Conservation (phyloP, 2,888 invertebrate genomes). For the Germaria angustata region DNA sequence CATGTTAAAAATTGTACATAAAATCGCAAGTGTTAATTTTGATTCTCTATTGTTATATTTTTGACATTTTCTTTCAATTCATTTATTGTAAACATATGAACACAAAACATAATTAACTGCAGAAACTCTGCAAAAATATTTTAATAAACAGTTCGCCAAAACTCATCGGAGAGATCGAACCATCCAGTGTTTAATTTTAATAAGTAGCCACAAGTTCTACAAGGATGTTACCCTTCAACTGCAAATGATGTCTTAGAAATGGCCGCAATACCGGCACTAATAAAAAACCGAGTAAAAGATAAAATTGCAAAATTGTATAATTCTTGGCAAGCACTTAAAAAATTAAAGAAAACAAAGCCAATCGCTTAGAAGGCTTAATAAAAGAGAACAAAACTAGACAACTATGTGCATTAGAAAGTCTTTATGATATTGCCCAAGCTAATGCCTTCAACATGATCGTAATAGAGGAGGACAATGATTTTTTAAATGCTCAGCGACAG, state of each 20-base stretch:
- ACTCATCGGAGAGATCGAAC: too few relatives aligned
- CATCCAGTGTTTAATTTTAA: too few relatives aligned
- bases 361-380: slow-evolving; percentile 2
- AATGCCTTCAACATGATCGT: background rate
- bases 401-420: background rate
- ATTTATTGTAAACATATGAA: too few relatives aligned
- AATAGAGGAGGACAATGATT: slow-evolving; percentile 4
- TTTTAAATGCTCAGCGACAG: background rate
- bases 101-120: too few relatives aligned
- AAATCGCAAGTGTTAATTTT: too few relatives aligned
- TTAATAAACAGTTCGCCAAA: too few relatives aligned
- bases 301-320: background rate
- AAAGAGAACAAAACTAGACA: slow-evolving; percentile 1
- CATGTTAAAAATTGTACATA: too few relatives aligned
- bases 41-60: too few relatives aligned
- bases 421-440: background rate
- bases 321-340: slow-evolving; percentile 3
- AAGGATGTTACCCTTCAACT: slow-evolving; percentile 4
- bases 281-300: background rate
- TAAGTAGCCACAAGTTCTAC: too few relatives aligned
- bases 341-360: slow-evolving; percentile 7
- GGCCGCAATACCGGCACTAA: slow-evolving; percentile 14
- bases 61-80: too few relatives aligned
- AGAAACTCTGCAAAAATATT: too few relatives aligned
- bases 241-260: slow-evolving; percentile 9